These are phyloP conservation scores for Iphiclides podalirius DNA, from an alignment of 2,888 invertebrate genomes.

Conservation along the genomic window DNA sequence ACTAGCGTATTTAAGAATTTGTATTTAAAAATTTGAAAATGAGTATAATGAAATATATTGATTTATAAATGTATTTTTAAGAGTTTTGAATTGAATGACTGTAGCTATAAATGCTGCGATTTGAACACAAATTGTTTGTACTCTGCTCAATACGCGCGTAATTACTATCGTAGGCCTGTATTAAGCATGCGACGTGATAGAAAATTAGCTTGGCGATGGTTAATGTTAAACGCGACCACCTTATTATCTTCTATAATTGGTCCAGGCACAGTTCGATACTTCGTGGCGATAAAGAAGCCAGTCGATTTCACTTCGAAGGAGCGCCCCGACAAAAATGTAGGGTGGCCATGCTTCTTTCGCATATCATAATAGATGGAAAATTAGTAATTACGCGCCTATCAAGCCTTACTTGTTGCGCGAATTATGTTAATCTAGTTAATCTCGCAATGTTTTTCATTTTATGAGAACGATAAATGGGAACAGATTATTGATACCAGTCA, in stretches of 20 bases:
- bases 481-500: not conserved
- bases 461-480: not conserved
- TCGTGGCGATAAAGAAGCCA: constrained; percentile 8
- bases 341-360: constrained; percentile 2
- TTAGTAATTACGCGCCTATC: constrained; percentile 7
- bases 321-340: constrained; percentile 5
- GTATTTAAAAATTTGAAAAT: no score
- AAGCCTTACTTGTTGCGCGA: not conserved
- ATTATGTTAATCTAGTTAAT: not conserved
- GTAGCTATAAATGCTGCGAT: no score
- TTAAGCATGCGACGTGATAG: not conserved
- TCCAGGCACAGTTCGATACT: not conserved
- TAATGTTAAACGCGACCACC: not conserved
- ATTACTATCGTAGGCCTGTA: no score
- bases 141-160: no score
- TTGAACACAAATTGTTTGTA: no score
- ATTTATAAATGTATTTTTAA: no score
- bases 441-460: not conserved
- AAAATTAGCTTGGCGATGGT: not conserved
- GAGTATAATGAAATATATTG: no score
- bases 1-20: no score
- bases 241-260: constrained; percentile 6
- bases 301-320: constrained; percentile 12
- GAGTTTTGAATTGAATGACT: no score
- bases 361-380: constrained; percentile 8